These are phyloP conservation scores for Cryptoprocta ferox DNA, from an alignment of 2,797 vertebrate genomes.

Conservation along the genomic window DNA sequence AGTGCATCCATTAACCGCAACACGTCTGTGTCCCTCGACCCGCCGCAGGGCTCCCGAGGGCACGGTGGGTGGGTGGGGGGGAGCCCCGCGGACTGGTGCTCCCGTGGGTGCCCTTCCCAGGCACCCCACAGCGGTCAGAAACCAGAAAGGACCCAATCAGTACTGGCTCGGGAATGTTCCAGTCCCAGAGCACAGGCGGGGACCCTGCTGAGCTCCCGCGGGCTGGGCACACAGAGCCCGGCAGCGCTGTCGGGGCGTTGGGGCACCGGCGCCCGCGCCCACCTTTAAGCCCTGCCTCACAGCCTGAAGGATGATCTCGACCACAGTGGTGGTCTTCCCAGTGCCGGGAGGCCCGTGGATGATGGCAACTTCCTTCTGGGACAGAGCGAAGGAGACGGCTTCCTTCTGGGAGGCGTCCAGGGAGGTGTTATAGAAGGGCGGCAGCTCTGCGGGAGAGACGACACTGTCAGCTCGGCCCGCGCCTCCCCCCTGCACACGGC, in stretches of 20 bases:
- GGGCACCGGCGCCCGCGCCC: not conserved
- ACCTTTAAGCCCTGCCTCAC: constrained; percentile 95
- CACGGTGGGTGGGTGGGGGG: too few relatives aligned
- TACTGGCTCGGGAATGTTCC: rapidly evolving
- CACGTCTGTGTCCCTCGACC: rapidly evolving
- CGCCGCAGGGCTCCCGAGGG: rapidly evolving
- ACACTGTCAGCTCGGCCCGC: rapidly evolving
- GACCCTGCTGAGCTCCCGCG: rapidly evolving
- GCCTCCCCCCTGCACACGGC: rapidly evolving
- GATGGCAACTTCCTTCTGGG: constrained; percentile 95
- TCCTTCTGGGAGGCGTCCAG: constrained; percentile 95
- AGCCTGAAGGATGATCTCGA: constrained; percentile 95
- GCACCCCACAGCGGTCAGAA: not conserved
- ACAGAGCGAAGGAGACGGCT: constrained; percentile 93
- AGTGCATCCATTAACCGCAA: not conserved
- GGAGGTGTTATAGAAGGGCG: constrained; percentile 88
- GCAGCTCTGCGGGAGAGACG: constrained; percentile 83
- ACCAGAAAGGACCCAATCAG: not conserved
- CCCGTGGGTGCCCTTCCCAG: rapidly evolving
- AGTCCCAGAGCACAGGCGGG: too few relatives aligned
- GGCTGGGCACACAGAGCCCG: rapidly evolving
- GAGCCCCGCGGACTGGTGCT: too few relatives aligned
- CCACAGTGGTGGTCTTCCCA: constrained; percentile 96
- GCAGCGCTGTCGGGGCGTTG: rapidly evolving
- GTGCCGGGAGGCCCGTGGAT: constrained; percentile 98